These are phyloP conservation scores for Heteropelma amictum DNA, from an alignment of 2,888 invertebrate species.

Conservation along the genomic window DNA sequence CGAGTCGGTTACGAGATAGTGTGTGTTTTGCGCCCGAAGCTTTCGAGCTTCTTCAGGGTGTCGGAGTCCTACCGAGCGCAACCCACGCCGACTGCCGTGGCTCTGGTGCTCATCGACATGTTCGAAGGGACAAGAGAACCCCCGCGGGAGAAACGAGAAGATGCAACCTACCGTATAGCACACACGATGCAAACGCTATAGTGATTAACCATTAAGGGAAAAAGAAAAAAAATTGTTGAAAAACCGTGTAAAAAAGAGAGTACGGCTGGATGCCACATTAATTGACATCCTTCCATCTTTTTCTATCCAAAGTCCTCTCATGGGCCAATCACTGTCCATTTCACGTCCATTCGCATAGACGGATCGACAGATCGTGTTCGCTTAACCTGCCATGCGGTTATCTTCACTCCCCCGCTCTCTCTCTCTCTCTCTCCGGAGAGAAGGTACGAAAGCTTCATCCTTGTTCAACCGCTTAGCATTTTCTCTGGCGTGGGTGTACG, in stretches of 20 bases:
- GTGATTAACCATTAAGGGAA: neutral
- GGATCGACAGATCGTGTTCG: constrained; percentile 10
- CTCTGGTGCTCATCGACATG: constrained; percentile 69
- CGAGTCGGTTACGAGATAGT: neutral
- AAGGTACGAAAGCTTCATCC: neutral
- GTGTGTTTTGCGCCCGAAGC: constrained; percentile 68
- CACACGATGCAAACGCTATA: neutral
- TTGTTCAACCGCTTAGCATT: constrained; percentile 56
- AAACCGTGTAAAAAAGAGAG: neutral
- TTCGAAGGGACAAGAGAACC: constrained; percentile 66
- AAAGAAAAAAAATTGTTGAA: neutral
- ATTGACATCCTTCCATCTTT: constrained; percentile 30
- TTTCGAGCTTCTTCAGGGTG: constrained; percentile 76
- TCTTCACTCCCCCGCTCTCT: constrained; percentile 22
- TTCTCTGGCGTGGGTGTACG: constrained; percentile 74
- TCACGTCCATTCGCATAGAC: constrained; percentile 21
- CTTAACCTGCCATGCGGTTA: constrained; percentile 27
- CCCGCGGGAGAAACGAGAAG: constrained; percentile 19
- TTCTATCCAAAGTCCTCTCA: constrained; percentile 19
- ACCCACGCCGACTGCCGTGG: constrained; percentile 73
- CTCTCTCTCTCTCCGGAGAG: constrained; percentile 38
- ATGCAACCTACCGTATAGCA: constrained; percentile 11
- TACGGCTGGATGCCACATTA: neutral
- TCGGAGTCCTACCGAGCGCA: constrained; percentile 75
- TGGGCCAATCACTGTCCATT: constrained; percentile 42